These are phyloP conservation scores for Stictocephala bisonia DNA, from an alignment of 2,888 invertebrate genomes.

Conservation along the genomic window DNA sequence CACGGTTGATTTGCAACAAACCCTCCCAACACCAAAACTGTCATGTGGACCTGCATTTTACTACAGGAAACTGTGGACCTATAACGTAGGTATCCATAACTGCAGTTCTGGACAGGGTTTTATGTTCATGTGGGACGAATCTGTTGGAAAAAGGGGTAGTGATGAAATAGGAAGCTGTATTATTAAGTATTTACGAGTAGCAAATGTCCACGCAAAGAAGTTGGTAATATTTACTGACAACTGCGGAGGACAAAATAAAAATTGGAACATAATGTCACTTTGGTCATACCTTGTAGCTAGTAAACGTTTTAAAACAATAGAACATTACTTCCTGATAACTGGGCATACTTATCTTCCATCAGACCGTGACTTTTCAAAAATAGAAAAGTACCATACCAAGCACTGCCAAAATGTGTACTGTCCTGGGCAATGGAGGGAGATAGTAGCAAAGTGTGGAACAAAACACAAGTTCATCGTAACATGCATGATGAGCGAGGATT, in stretches of 20 bases:
- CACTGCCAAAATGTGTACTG: background rate
- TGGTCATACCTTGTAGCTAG: too few relatives aligned
- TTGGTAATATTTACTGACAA: slow-evolving; percentile 15
- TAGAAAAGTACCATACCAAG: slow-evolving; percentile 31
- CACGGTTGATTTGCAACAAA: slow-evolving; percentile 22
- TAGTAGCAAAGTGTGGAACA: slow-evolving; percentile 10
- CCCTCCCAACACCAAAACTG: slow-evolving; percentile 33
- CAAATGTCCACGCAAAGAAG: background rate
- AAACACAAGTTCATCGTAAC: slow-evolving; percentile 26
- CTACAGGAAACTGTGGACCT: slow-evolving; percentile 31
- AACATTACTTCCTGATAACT: slow-evolving; percentile 35
- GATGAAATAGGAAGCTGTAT: slow-evolving; percentile 31
- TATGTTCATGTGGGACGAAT: slow-evolving; percentile 37
- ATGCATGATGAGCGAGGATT: slow-evolving; percentile 8
- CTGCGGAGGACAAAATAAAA: background rate
- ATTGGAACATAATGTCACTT: background rate
- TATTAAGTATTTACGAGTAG: background rate
- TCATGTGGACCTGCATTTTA: slow-evolving; percentile 31
- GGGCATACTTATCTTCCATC: slow-evolving; percentile 36
- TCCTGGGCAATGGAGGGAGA: slow-evolving; percentile 40
- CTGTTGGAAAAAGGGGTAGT: slow-evolving; percentile 17
- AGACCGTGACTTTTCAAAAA: slow-evolving; percentile 19
- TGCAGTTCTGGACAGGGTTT: slow-evolving; percentile 8
- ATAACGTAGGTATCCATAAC: slow-evolving; percentile 27
- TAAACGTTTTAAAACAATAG: slow-evolving; percentile 15